Evolutionary conservation across 2,888 invertebrate species (phyloP), one percentile per base, ranked within the genome.

Genomic region (Eupithecia inturbata): DNA sequence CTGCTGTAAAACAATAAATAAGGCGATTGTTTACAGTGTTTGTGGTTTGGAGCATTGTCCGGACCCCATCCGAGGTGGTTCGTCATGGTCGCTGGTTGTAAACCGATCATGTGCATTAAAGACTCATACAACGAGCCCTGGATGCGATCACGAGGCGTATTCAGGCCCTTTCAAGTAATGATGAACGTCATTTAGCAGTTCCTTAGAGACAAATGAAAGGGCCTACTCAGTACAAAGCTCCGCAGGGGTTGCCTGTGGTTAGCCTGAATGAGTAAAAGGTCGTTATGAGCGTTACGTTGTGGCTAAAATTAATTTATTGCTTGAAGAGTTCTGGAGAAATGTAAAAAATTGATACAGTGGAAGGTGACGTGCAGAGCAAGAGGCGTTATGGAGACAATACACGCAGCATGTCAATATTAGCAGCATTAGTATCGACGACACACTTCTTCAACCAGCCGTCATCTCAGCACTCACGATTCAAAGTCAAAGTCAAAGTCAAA

Each of bases 1-100:
- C 85, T 84, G 91, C 88, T 87, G 91, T 94, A 92, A 94, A 94
- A 94, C 91, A 92, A 93, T 94, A 92, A 93, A 93, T 91, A 89
- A 88, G 84, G 77, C 80, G 84, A 91, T 92, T 92, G 92, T 93
- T 92, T 92, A 91, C 88, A 85, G 84, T 88, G 86, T 87, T 89
- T 80, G 91, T 89, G 88, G 88, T 87, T 85, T 85, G 79, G 78
- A 76, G 78, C 82, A 81, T 83, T 86, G 86, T 84, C 73, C 67
- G 83, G 91, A 88, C 92, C 91, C 91, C 92, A 90, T 91, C 85
- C 88, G 89, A 88, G 82, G 86, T 74, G 81, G 68, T 89, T 89
- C 74, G 91, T 85, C 87, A 88, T 84, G 89, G 84, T 79, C 72
- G 81, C 71, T 78, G 82, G 82, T 75, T 83, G 86, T 88, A 87